Evolutionary conservation across 2,113 vertebrate species (phyloP).

Genomic region (Dendrocopos noguchii): DNA sequence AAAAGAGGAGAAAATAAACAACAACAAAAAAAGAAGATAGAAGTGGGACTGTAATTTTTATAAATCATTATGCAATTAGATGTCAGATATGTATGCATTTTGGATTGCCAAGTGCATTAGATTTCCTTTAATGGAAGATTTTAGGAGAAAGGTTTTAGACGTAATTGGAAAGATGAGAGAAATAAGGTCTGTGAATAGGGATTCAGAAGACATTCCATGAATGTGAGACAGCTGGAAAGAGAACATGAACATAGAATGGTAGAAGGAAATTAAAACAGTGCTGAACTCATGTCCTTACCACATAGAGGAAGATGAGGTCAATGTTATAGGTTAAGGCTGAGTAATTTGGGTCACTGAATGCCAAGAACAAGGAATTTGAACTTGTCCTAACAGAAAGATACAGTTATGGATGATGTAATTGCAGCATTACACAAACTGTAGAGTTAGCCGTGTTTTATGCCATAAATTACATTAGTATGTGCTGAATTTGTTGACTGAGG

Average conservation of each 20-base stretch:
- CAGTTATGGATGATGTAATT: constrained; percentile 52
- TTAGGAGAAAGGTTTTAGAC: not conserved
- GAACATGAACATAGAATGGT: not conserved
- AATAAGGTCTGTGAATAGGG: not conserved
- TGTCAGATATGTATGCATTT: not conserved
- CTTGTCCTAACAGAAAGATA: constrained; percentile 43
- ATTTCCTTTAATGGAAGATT: constrained; percentile 3
- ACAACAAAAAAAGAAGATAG: not conserved
- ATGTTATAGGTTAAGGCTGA: constrained; percentile 54
- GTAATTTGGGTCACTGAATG: constrained; percentile 53
- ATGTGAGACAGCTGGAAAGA: not conserved
- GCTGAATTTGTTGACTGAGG: constrained; percentile 17
- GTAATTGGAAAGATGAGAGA: not conserved
- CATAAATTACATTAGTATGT: constrained; percentile 43
- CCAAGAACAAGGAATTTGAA: constrained; percentile 57
- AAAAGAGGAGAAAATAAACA: not conserved
- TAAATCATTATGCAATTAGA: not conserved
- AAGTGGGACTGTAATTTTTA: not conserved
- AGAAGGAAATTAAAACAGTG: constrained; percentile 21
- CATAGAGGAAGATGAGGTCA: not conserved
- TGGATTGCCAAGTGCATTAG: not conserved
- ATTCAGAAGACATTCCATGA: not conserved
- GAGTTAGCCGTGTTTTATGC: constrained; percentile 5
- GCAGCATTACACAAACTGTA: constrained; percentile 14
- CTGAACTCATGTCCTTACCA: constrained; percentile 33